Percentiles rank a stretch among this genome's conserved stretches.
Evolutionary conservation across 2,888 invertebrate species (phyloP).

Genomic region (Gortyna flavago): DNA sequence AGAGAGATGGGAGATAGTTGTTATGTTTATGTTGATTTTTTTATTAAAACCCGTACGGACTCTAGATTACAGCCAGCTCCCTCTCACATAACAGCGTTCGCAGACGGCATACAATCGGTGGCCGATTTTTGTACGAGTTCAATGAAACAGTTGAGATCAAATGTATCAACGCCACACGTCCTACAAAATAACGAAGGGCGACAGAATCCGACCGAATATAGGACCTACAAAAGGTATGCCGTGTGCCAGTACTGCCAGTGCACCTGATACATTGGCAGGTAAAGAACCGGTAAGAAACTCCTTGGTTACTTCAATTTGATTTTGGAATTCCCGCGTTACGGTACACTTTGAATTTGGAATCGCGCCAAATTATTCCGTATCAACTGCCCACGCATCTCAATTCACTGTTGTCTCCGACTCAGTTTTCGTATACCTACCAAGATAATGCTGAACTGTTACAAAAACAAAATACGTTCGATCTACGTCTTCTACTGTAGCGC

Average conservation of each 20-base stretch:
- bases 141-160: no score
- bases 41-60: no score
- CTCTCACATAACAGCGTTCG: neutral
- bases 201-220: neutral
- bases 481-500: neutral
- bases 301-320: neutral
- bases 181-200: neutral
- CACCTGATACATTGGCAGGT: neutral
- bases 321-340: slow-evolving; percentile 26
- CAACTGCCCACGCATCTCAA: slow-evolving; percentile 41
- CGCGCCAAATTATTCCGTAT: slow-evolving; percentile 50
- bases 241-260: neutral
- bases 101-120: no score
- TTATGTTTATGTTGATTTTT: no score
- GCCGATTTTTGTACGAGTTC: no score
- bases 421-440: neutral
- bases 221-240: no score
- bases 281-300: neutral
- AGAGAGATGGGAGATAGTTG: no score
- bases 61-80: neutral
- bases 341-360: slow-evolving; percentile 28
- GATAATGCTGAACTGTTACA: slow-evolving; percentile 1
- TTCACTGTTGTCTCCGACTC: slow-evolving; percentile 23
- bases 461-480: slow-evolving; percentile 1
- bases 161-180: no score